Percentiles rank a stretch among this genome's conserved stretches.
phyloP scores from a whole-genome alignment of 2,888 invertebrate species.

The Auanema freiburgensis region DNA sequence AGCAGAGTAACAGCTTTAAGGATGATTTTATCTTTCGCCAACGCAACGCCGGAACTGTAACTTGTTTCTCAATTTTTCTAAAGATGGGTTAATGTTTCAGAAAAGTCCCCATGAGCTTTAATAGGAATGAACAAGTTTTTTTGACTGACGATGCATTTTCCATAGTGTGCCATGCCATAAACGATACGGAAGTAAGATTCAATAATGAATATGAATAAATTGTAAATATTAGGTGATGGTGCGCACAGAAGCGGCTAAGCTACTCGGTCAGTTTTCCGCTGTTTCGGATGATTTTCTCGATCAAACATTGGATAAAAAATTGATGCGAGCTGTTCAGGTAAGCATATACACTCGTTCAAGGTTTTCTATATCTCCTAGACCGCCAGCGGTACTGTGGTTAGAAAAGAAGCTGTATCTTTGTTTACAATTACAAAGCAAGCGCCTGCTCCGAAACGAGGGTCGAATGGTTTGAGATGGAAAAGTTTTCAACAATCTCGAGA shows the following conservation, averaged over 20 bases:
- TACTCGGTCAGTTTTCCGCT: constrained; percentile 78
- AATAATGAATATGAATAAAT: neutral
- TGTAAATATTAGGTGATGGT: constrained; percentile 32
- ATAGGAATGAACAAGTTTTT: constrained; percentile 69
- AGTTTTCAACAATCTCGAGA: constrained; percentile 5
- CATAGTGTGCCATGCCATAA: constrained; percentile 87
- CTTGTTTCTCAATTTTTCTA: neutral
- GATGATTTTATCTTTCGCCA: constrained; percentile 4
- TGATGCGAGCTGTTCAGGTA: constrained; percentile 91
- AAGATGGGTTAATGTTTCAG: constrained; percentile 3
- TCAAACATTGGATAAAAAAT: constrained; percentile 94
- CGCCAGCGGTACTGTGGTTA: constrained; percentile 11
- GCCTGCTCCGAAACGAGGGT: constrained; percentile 63
- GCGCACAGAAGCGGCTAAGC: constrained; percentile 60
- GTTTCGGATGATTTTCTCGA: constrained; percentile 87
- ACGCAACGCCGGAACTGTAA: neutral
- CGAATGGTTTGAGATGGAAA: constrained; percentile 27
- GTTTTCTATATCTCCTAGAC: constrained; percentile 11
- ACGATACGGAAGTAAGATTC: constrained; percentile 76
- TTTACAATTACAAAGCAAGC: constrained; percentile 15
- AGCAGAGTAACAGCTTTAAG: constrained; percentile 7
- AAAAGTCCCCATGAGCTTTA: constrained; percentile 3
- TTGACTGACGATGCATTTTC: constrained; percentile 94
- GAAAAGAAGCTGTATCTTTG: constrained; percentile 11
- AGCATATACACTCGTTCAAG: constrained; percentile 31